Percentiles rank a stretch among this genome's conserved stretches.
These are phyloP conservation scores for Echiichthys vipera DNA, from an alignment of 2,797 vertebrate genomes.

Conservation along the genomic window DNA sequence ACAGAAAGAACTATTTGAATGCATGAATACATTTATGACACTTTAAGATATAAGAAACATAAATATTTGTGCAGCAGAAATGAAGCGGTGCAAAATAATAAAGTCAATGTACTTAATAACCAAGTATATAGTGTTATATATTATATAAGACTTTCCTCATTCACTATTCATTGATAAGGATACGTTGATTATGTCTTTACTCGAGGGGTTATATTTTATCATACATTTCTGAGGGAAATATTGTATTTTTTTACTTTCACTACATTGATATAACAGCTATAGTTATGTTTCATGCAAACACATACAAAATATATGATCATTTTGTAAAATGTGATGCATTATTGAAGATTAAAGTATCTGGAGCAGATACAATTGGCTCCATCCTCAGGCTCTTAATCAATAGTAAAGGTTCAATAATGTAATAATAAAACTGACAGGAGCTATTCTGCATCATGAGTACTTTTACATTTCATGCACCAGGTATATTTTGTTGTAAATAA, in stretches of 20 bases:
- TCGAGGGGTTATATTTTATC: too few species aligned
- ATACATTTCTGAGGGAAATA: neutral
- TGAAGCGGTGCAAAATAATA: neutral
- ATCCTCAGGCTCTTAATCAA: neutral
- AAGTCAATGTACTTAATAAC: neutral
- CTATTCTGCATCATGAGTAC: neutral
- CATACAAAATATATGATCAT: neutral
- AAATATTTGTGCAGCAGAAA: neutral
- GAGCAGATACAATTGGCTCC: neutral
- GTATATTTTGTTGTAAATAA: neutral
- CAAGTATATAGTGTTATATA: neutral
- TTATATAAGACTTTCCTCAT: too few species aligned
- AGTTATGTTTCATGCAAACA: neutral
- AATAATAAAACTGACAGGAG: neutral
- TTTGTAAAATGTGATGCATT: neutral
- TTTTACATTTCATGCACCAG: neutral
- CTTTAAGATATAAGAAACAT: too few species aligned
- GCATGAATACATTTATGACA: too few species aligned
- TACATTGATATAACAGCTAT: neutral
- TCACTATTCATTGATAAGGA: too few species aligned
- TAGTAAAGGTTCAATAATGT: neutral
- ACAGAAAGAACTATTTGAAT: neutral
- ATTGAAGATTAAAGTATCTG: neutral
- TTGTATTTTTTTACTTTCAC: neutral
- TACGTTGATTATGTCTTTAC: too few species aligned